Base-by-base conservation (phyloP, 2,888 invertebrate species). In the Troglohyphantes excavatus region DNA sequence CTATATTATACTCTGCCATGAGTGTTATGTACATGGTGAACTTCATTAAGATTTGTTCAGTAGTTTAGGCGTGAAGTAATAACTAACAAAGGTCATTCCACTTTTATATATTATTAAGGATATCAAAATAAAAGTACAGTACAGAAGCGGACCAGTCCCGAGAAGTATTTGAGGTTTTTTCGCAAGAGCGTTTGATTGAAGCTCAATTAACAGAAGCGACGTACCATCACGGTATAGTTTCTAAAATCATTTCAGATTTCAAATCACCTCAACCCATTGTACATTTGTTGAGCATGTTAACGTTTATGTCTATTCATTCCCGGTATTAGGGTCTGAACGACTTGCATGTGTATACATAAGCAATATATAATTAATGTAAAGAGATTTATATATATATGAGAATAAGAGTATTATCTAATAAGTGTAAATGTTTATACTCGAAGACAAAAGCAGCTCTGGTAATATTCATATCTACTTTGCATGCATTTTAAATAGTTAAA, bases 141-240 rank as follows among this genome's bases (percentile, higher is more conserved):
- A n/a, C n/a, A n/a, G n/a, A n/a, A n/a, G n/a, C n/a, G n/a, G n/a
- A n/a, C n/a, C n/a, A n/a, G n/a, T n/a, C n/a, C n/a, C n/a, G n/a
- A n/a, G n/a, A n/a, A 39, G 9, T 11, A 21, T 67, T 29, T 27
- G 83, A 46, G 75, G 67, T 27, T 53, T 43, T 84, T 76, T 76
- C 67, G 33, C 53, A 67, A 67, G 84, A 39, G 46, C 9, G 7
- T 11, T 23, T 17, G n/a, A 78, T 13, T n/a, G 21, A 17, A 67
- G 84, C 84, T 84, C 84, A 84, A 84, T 63, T 13, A 27, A 75
- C 75, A 67, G 79, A 67, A 61, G 73, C 83, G 75, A 59, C 19
- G 84, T 19, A 84, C 75, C 67, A 84, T 84, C 84, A 84, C 26
- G 75, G 33, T 68, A 65, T 26, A 39, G 63, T 79, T 73, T 67